These are phyloP conservation scores for Sphinx pinastri DNA, from an alignment of 2,888 invertebrate species.

Conservation along the genomic window DNA sequence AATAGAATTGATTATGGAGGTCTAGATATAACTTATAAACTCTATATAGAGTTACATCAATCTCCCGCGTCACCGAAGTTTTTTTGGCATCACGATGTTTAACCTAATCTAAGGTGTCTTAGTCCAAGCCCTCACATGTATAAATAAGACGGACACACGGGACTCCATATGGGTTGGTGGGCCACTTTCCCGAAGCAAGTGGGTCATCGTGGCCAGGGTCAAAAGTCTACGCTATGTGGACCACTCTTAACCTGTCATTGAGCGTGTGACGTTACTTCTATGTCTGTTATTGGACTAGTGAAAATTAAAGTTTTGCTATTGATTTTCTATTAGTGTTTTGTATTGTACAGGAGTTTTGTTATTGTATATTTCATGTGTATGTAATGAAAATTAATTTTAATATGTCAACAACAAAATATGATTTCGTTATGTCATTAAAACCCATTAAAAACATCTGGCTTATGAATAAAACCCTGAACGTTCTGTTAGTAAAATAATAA, in stretches of 20 bases:
- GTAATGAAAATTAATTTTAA: neutral
- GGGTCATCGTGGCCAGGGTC: slow-evolving; percentile 18
- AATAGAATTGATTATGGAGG: too few species aligned
- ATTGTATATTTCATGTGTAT: neutral
- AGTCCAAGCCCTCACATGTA: neutral
- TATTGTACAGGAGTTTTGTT: too few species aligned
- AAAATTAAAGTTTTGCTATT: neutral
- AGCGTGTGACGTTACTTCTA: neutral
- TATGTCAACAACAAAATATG: neutral
- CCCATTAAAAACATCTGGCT: neutral
- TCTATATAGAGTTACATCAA: too few species aligned
- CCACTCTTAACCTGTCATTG: slow-evolving; percentile 19
- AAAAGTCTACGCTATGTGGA: slow-evolving; percentile 19
- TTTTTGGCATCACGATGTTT: too few species aligned
- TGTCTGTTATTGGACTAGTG: neutral
- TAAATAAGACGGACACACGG: neutral
- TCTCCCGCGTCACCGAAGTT: too few species aligned
- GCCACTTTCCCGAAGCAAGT: slow-evolving; percentile 25
- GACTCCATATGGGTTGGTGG: slow-evolving; percentile 12
- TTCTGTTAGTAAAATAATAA: neutral
- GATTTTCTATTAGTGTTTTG: neutral
- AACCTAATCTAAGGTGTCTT: too few species aligned
- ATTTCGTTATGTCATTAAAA: neutral
- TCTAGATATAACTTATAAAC: too few species aligned
- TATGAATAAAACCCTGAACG: neutral